These are phyloP conservation scores for Athrips mouffetella DNA, from an alignment of 2,888 invertebrate genomes.

Conservation along the genomic window DNA sequence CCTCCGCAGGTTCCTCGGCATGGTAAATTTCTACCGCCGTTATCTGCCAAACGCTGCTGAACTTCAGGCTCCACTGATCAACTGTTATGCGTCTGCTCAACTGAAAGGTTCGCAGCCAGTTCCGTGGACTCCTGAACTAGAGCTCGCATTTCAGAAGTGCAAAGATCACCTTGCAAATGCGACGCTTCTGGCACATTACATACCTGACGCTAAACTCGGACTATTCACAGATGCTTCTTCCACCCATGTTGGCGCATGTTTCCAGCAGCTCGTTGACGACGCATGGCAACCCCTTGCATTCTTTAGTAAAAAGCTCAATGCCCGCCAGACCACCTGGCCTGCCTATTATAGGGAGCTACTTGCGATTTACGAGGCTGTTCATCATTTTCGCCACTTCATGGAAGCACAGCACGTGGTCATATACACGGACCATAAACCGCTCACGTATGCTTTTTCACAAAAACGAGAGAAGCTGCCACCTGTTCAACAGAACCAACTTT, in stretches of 20 bases:
- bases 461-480: constrained; percentile 22
- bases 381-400: constrained; percentile 27
- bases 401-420: constrained; percentile 21
- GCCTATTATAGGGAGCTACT: constrained; percentile 26
- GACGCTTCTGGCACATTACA: no score
- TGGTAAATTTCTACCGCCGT: no score
- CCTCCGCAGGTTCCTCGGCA: no score
- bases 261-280: constrained; percentile 18
- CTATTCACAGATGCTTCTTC: constrained; percentile 20
- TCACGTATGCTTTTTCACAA: constrained; percentile 22
- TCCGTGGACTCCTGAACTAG: no score
- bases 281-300: constrained; percentile 25
- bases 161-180: no score
- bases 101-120: no score
- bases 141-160: no score
- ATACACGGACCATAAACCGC: constrained; percentile 24
- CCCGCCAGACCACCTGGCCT: constrained; percentile 19
- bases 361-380: constrained; percentile 23
- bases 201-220: neutral
- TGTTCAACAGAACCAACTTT: constrained; percentile 21
- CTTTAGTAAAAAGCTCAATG: constrained; percentile 23
- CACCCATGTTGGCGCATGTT: constrained; percentile 17
- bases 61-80: no score
- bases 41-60: no score
- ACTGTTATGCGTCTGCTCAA: no score